Conservation (phyloP, 2,888 invertebrate species). For the Catocala nupta region DNA sequence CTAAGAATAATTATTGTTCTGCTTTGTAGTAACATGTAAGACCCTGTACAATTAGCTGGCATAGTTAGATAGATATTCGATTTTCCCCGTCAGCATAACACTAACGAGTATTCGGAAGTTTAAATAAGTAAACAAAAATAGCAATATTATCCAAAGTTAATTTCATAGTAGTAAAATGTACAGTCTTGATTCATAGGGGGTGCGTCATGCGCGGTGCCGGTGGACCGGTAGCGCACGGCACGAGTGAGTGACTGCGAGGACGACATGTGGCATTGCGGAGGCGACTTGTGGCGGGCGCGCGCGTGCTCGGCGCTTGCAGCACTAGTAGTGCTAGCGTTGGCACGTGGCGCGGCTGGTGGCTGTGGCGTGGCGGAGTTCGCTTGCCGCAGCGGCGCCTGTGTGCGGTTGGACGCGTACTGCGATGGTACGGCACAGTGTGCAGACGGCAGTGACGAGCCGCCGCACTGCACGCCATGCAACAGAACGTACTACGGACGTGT, state of each 20-base stretch:
- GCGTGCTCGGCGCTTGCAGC: constrained; percentile 24
- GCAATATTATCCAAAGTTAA: too few relatives aligned
- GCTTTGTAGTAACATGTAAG: too few relatives aligned
- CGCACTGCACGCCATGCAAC: constrained; percentile 89
- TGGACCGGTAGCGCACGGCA: background rate
- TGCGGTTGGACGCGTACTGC: constrained; percentile 94
- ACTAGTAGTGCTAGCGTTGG: constrained; percentile 47
- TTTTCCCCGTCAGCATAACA: too few relatives aligned
- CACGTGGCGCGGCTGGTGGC: constrained; percentile 69
- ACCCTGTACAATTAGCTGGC: too few relatives aligned
- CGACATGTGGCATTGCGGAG: constrained; percentile 10
- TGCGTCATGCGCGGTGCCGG: background rate
- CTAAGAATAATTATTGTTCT: too few relatives aligned
- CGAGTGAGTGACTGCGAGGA: background rate
- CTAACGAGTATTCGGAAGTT: too few relatives aligned
- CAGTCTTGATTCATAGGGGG: background rate
- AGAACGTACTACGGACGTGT: constrained; percentile 96
- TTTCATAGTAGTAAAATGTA: too few relatives aligned
- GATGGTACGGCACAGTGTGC: constrained; percentile 95
- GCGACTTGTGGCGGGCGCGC: constrained; percentile 23
- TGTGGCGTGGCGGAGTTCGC: constrained; percentile 77
- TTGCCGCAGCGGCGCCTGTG: constrained; percentile 90
- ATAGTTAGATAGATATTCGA: too few relatives aligned
- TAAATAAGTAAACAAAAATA: too few relatives aligned
- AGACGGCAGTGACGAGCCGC: constrained; percentile 95